phyloP scores from a whole-genome alignment of 2,888 invertebrate species.

The Drosophila antonietae region DNA sequence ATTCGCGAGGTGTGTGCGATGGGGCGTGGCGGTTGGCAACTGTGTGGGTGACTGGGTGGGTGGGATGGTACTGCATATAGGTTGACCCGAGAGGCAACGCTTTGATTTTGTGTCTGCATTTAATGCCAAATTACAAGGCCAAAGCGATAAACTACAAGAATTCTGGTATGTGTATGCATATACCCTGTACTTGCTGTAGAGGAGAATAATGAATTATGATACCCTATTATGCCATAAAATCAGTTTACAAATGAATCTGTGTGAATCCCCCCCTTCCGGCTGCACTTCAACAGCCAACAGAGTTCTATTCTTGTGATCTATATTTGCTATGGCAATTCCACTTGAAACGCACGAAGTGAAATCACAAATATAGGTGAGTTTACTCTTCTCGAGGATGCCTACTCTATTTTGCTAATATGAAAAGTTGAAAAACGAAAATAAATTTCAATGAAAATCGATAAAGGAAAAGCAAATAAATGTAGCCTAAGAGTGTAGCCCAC shows the following conservation, averaged over 20 bases:
- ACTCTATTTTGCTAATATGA: conserved; percentile 3
- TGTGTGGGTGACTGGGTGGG: not conserved
- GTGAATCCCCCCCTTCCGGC: too few relatives aligned
- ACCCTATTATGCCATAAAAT: not conserved
- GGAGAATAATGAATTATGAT: not conserved
- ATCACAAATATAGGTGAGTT: conserved; percentile 2
- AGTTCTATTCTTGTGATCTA: not conserved
- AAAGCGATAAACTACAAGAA: conserved; percentile 40
- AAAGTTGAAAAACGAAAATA: not conserved
- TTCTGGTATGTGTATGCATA: not conserved
- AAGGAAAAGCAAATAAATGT: conserved; percentile 4
- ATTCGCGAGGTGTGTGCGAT: conserved; percentile 12
- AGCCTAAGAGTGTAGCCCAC: not conserved
- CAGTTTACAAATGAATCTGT: not conserved
- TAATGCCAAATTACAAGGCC: conserved; percentile 56
- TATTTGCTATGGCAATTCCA: not conserved
- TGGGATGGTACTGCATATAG: not conserved
- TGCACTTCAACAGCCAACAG: too few relatives aligned
- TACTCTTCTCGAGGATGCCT: not conserved
- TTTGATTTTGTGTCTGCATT: conserved; percentile 64
- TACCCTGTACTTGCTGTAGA: conserved; percentile 15
- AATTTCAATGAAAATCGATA: conserved; percentile 3
- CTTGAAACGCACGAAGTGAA: not conserved
- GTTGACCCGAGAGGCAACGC: conserved; percentile 19
- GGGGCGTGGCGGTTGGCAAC: conserved; percentile 51